phyloP scores from a whole-genome alignment of 2,888 invertebrate genomes.

The Cataglyphis albicans region DNA sequence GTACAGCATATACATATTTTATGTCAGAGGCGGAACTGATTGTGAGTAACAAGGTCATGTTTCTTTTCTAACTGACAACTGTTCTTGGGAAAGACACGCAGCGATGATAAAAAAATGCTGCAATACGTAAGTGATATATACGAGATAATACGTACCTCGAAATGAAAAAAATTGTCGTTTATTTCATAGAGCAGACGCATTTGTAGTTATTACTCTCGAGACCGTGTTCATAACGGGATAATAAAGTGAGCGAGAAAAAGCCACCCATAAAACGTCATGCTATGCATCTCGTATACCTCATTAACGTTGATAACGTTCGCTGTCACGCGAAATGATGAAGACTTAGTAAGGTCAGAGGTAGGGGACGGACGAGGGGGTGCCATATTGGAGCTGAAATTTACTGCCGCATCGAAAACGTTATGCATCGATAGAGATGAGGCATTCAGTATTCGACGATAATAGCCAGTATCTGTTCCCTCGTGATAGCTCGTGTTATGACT shows the following conservation, averaged over 20 bases:
- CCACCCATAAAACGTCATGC: conserved; percentile 25
- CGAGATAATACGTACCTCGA: conserved; percentile 19
- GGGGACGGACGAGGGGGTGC: not conserved
- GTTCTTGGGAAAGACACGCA: conserved; percentile 10
- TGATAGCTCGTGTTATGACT: conserved; percentile 26
- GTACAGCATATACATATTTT: conserved; percentile 7
- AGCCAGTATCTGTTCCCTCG: conserved; percentile 13
- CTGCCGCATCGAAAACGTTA: conserved; percentile 34
- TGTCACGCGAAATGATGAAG: conserved; percentile 35
- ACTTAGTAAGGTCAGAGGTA: conserved; percentile 6
- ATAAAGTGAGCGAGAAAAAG: conserved; percentile 36
- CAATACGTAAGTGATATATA: conserved; percentile 29
- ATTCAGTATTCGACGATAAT: conserved; percentile 41
- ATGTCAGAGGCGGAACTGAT: conserved; percentile 36
- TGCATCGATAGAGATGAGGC: conserved; percentile 24
- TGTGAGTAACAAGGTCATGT: conserved; percentile 47
- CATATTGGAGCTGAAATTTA: conserved; percentile 38
- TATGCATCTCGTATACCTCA: conserved; percentile 47
- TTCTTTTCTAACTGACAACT: conserved; percentile 34
- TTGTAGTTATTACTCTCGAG: conserved; percentile 52
- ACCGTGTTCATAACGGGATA: conserved; percentile 45
- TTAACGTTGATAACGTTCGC: conserved; percentile 43
- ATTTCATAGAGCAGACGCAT: conserved; percentile 44
- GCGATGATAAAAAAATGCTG: conserved; percentile 28
- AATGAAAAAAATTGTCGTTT: conserved; percentile 43